Conservation (phyloP, 2,113 vertebrate species). For the Arvicanthis niloticus region DNA sequence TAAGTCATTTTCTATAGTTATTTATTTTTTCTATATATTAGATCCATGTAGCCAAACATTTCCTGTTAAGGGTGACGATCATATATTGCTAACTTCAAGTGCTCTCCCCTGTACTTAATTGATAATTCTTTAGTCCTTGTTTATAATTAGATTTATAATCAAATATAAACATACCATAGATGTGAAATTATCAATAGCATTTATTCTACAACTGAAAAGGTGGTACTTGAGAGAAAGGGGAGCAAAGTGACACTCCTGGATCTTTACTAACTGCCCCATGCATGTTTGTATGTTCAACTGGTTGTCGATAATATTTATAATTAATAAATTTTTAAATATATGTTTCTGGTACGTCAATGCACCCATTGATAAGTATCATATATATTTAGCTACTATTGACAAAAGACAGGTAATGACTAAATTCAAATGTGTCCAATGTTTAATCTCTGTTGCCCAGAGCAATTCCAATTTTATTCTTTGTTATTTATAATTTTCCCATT, state of each 20-base stretch:
- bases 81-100: neutral
- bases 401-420: neutral
- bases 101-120: neutral
- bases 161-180: neutral
- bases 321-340: neutral
- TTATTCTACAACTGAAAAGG: conserved; percentile 36
- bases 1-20: conserved; percentile 63
- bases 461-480: conserved; percentile 17
- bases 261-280: neutral
- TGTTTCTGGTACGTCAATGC: neutral
- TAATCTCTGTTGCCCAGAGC: neutral
- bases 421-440: conserved; percentile 20
- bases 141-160: conserved; percentile 32
- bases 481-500: conserved; percentile 14
- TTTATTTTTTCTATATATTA: conserved; percentile 60
- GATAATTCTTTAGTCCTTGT: conserved; percentile 19
- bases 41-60: conserved; percentile 50
- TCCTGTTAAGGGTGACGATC: neutral
- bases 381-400: neutral
- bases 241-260: neutral
- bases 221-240: neutral
- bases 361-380: neutral
- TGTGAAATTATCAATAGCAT: neutral
- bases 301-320: neutral
- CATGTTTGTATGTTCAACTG: neutral